Evolutionary conservation across 2,888 invertebrate species (phyloP), one percentile per base, ranked within the genome.

Genomic region (Drosophila kambysellisi): DNA sequence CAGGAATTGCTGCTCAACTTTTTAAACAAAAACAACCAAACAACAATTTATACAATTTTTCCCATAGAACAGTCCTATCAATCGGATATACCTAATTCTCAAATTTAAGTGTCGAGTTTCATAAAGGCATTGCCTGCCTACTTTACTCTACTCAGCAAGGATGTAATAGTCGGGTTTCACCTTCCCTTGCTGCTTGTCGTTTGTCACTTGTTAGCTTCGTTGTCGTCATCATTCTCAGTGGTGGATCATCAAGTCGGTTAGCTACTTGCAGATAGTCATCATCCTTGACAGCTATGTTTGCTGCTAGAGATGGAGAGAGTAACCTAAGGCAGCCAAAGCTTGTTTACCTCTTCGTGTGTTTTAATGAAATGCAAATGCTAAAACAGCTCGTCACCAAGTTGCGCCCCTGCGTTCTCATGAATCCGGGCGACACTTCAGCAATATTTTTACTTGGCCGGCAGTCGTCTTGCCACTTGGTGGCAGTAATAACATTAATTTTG

Each of bases 281-380:
- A 79, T 76, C 53, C 68, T 20, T 11, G 51, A 51, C 51, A 30
- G 70, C 52, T 62, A 60, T 70, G 57, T 54, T 58, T 56, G 71
- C 56, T 25, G 48, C 35, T 46, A 63, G 59, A 33, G 59, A 33
- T 60, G 68, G 25, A 73, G 73, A 62, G 71, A 60, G 70, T 66
- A 68, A 51, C 39, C 30, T 32, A 29, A 56, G 51, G 62, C 30
- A 65, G 62, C 58, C 25, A 25, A 25, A 25, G 46, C 75, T 82
- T 86, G 83, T 83, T 79, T 81, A 79, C 87, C 83, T 74, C 68
- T 72, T 71, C 75, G 58, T 70, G 64, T 70, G 57, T 89, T 82
- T 84, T 90, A 90, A 87, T 90, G 87, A 89, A 90, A 90, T 90
- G 82, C 84, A 87, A 87, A 87, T 87, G 90, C 84, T 79, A 79